Base-by-base conservation (phyloP, 2,888 invertebrate species). In the Tridacna crocea region DNA sequence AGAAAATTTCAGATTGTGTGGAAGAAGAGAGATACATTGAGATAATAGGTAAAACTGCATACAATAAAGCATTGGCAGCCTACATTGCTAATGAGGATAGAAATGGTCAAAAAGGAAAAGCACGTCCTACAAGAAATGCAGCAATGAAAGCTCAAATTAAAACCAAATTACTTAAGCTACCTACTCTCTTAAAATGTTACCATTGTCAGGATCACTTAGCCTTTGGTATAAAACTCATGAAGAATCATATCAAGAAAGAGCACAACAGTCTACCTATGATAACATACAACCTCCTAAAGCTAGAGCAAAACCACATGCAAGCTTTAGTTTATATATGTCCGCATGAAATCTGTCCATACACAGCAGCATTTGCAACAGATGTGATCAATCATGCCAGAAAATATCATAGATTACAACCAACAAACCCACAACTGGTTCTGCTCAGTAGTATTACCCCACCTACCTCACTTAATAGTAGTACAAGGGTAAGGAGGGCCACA, bases 201-300 rank as follows among this genome's bases (percentile, higher is more conserved):
- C 80, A 88, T 47, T 90, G 90, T 77, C 61, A 80, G 17, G 22
- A 17, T 12, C 65, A 75, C 27, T 51, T 84, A 19, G 76, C 78
- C 22, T 88, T 88, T 77, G 90, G 90, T 15, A 77, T 79, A 10
- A 86, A 84, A 13, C 74, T 90, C 24, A 86, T 88, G 58, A 81
- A 80, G 74, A 73, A 75, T 24, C 90, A 90, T 77, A 74, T 90
- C 0, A 55, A 27, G 13, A 55, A 26, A 3, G 66, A 73, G 13
- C 90, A 90, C 65, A 79, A 80, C 47, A 66, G 72, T 15, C 70
- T 82, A 65, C 68, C 84, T 15, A 58, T 87, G n/a, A 68, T 77
- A 36, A 85, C 87, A 15, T 70, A 85, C 26, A 85, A 89, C 81
- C 75, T 87, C 8, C 70, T 85, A 26, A 88, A 87, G 78, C 63